Evolutionary conservation across 1,140 invertebrate species (phyloP), one percentile per base, ranked within the genome.

Genomic region (Zaprionus nigranus): DNA sequence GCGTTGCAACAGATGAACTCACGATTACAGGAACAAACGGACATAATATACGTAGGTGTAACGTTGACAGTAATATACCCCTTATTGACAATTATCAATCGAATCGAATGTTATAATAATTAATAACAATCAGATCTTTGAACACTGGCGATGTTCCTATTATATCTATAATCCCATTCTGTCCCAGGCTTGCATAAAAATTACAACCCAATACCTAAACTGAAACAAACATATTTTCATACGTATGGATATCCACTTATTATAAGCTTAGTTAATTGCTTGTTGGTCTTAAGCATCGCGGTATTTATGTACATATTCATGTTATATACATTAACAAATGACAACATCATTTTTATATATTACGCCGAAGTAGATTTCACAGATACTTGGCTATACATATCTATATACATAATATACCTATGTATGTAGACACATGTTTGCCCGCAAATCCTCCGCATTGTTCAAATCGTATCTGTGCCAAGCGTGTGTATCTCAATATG

Each of bases 291-390:
- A 46, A 59, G 43, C 53, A 58, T 7, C 34, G 43, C 17, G 11
- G 34, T 59, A 70, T 75, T 59, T 69, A 69, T 75, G 65, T 58
- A 61, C 26, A 28, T 28, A 28, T 28, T 28, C 4, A 26, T 73
- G 57, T 49, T 13, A 28, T 54, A 58, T 67, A 51, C 69, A 71
- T 54, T 62, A 51, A 28, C 63, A 53, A 69, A 82, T 66, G 78
- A 43, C 61, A 43, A 75, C 49, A 56, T 56, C 60, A 62, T 62
- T 74, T 78, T 78, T 61, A 74, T 63, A 87, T 67, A 79, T 82
- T 79, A 77, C 82, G 82, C 69, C 71, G 53, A 24, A 67, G 71
- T 73, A 49, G 53, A 40, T 40, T 46, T 22, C 20, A 53, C 43
- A 58, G 6, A 30, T 73, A 38, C 40, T 7, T 6, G 40, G 0